phyloP scores from a whole-genome alignment of 2,113 vertebrate species.

The Atrichornis clamosus region DNA sequence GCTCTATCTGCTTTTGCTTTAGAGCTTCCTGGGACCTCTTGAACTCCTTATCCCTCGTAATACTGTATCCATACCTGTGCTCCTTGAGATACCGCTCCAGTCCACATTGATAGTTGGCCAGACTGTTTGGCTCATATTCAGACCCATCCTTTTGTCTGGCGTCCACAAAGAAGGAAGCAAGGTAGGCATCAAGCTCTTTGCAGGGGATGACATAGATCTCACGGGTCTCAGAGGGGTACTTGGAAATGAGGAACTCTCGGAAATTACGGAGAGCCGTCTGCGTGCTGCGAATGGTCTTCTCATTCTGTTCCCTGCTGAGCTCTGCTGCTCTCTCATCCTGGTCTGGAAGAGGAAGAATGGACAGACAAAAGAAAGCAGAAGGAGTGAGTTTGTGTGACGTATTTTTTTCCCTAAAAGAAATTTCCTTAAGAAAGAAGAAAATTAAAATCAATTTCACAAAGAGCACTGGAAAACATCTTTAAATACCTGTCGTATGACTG shows the following conservation, averaged over 20 bases:
- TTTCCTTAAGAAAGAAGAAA: conserved; percentile 41
- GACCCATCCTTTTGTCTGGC: conserved; percentile 86
- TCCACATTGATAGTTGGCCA: conserved; percentile 86
- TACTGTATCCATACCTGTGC: conserved; percentile 82
- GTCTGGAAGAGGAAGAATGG: conserved; percentile 70
- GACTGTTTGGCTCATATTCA: conserved; percentile 85
- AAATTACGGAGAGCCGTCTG: conserved; percentile 86
- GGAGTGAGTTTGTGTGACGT: conserved; percentile 52
- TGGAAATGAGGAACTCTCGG: conserved; percentile 84
- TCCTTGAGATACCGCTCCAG: conserved; percentile 85
- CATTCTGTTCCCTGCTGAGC: conserved; percentile 84
- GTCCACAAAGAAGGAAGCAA: conserved; percentile 85
- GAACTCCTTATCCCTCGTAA: conserved; percentile 85
- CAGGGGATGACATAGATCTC: conserved; percentile 85
- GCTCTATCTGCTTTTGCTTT: conserved; percentile 83
- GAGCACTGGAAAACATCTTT: conserved; percentile 22
- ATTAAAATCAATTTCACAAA: conserved; percentile 43
- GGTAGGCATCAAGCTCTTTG: conserved; percentile 82
- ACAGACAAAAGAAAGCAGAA: conserved; percentile 45
- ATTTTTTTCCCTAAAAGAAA: conserved; percentile 43
- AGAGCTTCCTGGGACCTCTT: conserved; percentile 84
- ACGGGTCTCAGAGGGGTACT: conserved; percentile 81
- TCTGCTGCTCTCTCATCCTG: conserved; percentile 82
- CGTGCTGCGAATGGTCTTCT: conserved; percentile 86
- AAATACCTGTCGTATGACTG: conserved; percentile 39